Conservation (phyloP, 2,888 invertebrate genomes). For the Pedicia rivosa region DNA sequence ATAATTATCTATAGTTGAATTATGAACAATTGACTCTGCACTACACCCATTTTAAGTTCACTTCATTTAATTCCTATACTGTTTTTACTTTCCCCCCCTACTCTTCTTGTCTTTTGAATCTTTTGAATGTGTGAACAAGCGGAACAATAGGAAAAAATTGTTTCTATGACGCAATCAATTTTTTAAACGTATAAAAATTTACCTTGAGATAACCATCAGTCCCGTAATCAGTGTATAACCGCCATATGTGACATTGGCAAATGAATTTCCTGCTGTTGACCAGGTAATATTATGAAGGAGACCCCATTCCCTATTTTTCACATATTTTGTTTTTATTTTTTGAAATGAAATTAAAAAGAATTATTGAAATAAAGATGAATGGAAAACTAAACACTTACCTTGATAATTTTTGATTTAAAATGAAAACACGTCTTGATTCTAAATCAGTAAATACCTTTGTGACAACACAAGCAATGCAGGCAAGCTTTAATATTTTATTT, state of each 20-base stretch:
- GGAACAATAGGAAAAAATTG: too few species aligned
- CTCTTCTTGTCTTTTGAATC: too few species aligned
- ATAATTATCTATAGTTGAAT: too few species aligned
- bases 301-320: slow-evolving; percentile 14
- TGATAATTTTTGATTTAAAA: slow-evolving; percentile 14
- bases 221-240: slow-evolving; percentile 15
- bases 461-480: slow-evolving; percentile 15
- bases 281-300: slow-evolving; percentile 14
- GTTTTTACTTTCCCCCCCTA: too few species aligned
- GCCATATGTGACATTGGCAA: slow-evolving; percentile 16
- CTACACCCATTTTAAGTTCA: too few species aligned
- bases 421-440: slow-evolving; percentile 13
- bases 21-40: too few species aligned
- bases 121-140: too few species aligned
- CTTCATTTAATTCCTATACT: too few species aligned
- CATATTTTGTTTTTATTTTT: too few species aligned
- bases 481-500: slow-evolving; percentile 10
- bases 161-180: too few species aligned
- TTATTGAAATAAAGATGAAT: too few species aligned
- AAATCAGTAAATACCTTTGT: slow-evolving; percentile 14
- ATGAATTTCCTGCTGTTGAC: slow-evolving; percentile 15
- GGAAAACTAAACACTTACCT: slow-evolving; percentile 7
- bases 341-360: too few species aligned
- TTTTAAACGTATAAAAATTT: slow-evolving; percentile 7
- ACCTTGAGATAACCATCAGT: slow-evolving; percentile 15